Evolutionary conservation across 37 sponge, comb jelly and placozoan genomes (phyloP).

Genomic region (Diacarnus erythraeanus): DNA sequence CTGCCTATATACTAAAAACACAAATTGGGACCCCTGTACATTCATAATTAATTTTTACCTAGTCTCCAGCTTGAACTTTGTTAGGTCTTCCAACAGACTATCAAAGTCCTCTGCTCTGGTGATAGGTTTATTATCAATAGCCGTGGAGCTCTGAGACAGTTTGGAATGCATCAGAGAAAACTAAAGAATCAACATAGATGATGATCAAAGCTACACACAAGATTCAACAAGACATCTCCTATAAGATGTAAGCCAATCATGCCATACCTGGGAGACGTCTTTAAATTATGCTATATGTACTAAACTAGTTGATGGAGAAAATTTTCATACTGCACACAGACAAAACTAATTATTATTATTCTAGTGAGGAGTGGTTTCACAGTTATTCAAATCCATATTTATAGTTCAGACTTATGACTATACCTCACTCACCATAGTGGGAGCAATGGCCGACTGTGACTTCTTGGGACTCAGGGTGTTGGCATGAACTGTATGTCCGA

Average conservation of each 20-base stretch:
- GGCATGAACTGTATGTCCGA: too few relatives aligned
- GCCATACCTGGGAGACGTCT: neutral
- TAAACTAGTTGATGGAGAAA: too few relatives aligned
- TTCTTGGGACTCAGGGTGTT: neutral
- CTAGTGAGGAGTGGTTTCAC: too few relatives aligned
- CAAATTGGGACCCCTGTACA: neutral
- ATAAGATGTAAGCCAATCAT: too few relatives aligned
- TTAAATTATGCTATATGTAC: neutral
- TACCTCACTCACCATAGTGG: neutral
- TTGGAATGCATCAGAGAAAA: neutral
- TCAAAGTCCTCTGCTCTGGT: conserved; percentile 27
- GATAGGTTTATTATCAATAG: conserved; percentile 1
- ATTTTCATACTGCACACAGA: too few relatives aligned
- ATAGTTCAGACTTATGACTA: too few relatives aligned
- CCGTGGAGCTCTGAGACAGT: conserved; percentile 26
- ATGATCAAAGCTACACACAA: neutral
- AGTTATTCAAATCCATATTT: too few relatives aligned
- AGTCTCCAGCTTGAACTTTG: conserved; percentile 16
- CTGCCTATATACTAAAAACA: too few relatives aligned
- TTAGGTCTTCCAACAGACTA: conserved; percentile 19
- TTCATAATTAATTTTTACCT: neutral
- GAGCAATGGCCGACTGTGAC: conserved; percentile 6
- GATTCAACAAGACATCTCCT: too few relatives aligned
- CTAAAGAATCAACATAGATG: neutral
- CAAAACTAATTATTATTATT: too few relatives aligned